Percentiles rank a stretch among this genome's conserved stretches.
These are phyloP conservation scores for Epiperipatus broadwayi DNA, from an alignment of 2,888 invertebrate species.

Conservation along the genomic window DNA sequence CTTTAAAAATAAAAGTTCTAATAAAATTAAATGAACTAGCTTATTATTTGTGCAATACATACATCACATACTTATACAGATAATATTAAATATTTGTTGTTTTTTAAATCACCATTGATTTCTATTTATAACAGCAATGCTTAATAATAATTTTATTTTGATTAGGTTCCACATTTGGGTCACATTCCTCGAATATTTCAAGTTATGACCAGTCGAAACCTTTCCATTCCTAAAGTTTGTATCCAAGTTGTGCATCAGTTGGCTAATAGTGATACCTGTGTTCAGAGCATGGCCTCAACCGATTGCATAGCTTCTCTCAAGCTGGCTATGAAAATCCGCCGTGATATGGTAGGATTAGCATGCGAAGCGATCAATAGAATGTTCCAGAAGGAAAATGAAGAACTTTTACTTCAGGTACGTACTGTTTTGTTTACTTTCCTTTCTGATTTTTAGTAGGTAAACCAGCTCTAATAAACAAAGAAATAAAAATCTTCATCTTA, in stretches of 20 bases:
- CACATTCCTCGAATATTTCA: conserved; percentile 41
- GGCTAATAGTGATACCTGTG: conserved; percentile 64
- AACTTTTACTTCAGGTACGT: conserved; percentile 41
- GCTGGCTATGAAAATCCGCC: conserved; percentile 60
- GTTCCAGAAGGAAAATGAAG: conserved; percentile 51
- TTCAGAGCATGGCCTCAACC: conserved; percentile 59
- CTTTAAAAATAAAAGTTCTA: no score
- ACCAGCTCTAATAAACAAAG: no score
- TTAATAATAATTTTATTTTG: no score
- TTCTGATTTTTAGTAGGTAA: no score
- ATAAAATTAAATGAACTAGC: no score
- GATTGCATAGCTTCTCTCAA: conserved; percentile 77
- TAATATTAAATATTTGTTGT: no score
- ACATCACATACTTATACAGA: no score
- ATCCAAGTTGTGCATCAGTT: conserved; percentile 71
- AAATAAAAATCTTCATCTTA: no score
- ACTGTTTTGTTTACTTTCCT: background rate
- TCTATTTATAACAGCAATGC: no score
- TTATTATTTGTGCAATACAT: no score
- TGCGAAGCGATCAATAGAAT: conserved; percentile 73
- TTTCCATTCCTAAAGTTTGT: conserved; percentile 49
- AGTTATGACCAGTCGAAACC: conserved; percentile 41
- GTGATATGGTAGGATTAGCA: conserved; percentile 60
- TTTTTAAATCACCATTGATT: no score
- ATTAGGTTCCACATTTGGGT: conserved; percentile 70